Base-by-base conservation (phyloP, 2,888 invertebrate species). In the Gryllus longicercus region DNA sequence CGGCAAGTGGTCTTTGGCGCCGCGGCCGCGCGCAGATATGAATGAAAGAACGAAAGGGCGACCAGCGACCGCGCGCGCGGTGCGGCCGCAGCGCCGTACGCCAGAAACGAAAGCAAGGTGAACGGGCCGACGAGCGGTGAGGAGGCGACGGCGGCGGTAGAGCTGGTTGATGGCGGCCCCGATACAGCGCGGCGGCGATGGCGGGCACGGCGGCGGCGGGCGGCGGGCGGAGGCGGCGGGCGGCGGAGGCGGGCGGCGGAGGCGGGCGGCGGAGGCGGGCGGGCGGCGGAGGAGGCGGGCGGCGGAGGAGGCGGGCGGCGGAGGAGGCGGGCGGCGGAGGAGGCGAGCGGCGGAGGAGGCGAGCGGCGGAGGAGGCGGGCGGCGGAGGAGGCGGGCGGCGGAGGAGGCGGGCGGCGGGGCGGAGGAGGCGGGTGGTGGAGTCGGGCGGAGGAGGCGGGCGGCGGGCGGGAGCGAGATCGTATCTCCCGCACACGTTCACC, bases 71-170 rank as follows among this genome's bases (percentile, higher is more conserved):
- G 63, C 63, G 3, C 63, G 63, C 63, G 63, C 16, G 16, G 63
- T 2, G 63, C 16, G 18, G 63, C 63, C 63, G 63, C 14, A 63
- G 63, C 63, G 63, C 63, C 63, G 63, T 63, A 63, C 63, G n/a
- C 63, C 63, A 63, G 63, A 63, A n/a, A 8, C 63, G 63, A 63
- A 63, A 63, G 63, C 63, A 63, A 63, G 63, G 63, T 63, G 63
- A 63, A 63, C 63, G n/a, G 63, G 63, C 63, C 63, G 14, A 3
- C n/a, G 16, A 63, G 63, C 63, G 63, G n/a, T 11, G n/a, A 63
- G 63, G 63, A 2, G 63, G 63, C 14, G 63, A 8, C 63, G n/a
- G 38, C 38, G 38, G 38, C 38, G 38, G 38, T 3, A 38, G 38
- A 38, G 38, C 38, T 38, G 38, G 38, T 38, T 38, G 63, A 63